These are phyloP conservation scores for Drosophila ambigua DNA, from an alignment of 1,140 invertebrate genomes.

Conservation along the genomic window DNA sequence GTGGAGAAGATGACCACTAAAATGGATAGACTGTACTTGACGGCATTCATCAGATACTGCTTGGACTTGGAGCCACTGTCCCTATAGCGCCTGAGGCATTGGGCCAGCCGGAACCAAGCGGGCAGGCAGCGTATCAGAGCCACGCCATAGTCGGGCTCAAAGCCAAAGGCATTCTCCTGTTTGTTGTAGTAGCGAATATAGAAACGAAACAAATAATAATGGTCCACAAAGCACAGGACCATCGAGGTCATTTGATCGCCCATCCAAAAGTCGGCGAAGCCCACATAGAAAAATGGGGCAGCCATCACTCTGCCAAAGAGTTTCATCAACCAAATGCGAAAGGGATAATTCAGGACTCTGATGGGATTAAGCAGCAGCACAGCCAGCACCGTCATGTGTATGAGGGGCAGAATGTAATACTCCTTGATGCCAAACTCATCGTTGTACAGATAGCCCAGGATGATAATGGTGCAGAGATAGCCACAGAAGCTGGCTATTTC, in stretches of 20 bases:
- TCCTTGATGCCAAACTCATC: conserved; percentile 84
- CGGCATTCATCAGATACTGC: conserved; percentile 91
- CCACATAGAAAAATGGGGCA: conserved; percentile 93
- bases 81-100: conserved; percentile 90
- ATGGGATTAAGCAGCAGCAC: conserved; percentile 88
- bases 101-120: conserved; percentile 93
- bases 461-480: conserved; percentile 87
- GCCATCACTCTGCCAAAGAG: conserved; percentile 86
- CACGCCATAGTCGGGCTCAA: conserved; percentile 40
- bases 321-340: conserved; percentile 73
- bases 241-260: conserved; percentile 95
- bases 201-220: conserved; percentile 85
- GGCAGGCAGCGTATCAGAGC: conserved; percentile 90
- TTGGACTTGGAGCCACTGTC: conserved; percentile 85
- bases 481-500: conserved; percentile 88
- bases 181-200: conserved; percentile 43
- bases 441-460: conserved; percentile 84
- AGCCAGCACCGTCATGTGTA: conserved; percentile 85
- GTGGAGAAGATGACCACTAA: conserved; percentile 87
- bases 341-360: conserved; percentile 85
- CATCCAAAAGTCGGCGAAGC: conserved; percentile 96
- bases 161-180: conserved; percentile 6
- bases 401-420: conserved; percentile 86
- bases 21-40: conserved; percentile 92
- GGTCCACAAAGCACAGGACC: conserved; percentile 90